A percentile compares a stretch with the other conserved stretches of the same genome.
phyloP scores from a whole-genome alignment of 2,888 invertebrate species.

The Metopia argyrocephala region DNA sequence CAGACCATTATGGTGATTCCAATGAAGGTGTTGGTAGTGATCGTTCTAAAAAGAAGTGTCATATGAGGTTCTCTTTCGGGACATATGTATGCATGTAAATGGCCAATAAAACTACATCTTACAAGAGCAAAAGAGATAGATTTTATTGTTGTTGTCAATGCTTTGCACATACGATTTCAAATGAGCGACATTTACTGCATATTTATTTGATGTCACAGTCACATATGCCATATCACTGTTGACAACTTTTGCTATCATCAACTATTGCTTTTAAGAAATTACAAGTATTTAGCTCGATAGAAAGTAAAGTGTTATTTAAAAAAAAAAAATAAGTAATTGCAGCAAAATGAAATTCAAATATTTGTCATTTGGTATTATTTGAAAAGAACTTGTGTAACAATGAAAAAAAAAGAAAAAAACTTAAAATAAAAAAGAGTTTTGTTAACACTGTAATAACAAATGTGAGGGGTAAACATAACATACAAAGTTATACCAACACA shows the following conservation, averaged over 20 bases:
- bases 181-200: slow-evolving; percentile 34
- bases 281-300: neutral
- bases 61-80: too few species aligned
- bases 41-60: too few species aligned
- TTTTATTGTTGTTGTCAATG: slow-evolving; percentile 10
- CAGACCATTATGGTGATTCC: too few species aligned
- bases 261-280: slow-evolving; percentile 20
- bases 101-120: too few species aligned
- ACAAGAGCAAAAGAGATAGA: neutral
- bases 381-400: too few species aligned
- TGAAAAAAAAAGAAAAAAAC: too few species aligned
- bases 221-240: slow-evolving; percentile 33
- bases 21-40: too few species aligned
- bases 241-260: slow-evolving; percentile 40
- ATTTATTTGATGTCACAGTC: slow-evolving; percentile 43
- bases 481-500: slow-evolving; percentile 3
- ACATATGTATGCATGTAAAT: too few species aligned
- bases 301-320: neutral
- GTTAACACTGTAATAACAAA: too few species aligned
- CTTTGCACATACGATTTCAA: slow-evolving; percentile 15
- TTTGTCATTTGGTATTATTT: too few species aligned
- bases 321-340: neutral
- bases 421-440: too few species aligned
- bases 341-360: neutral
- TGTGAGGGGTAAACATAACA: too few species aligned